Conservation (phyloP, 2,888 invertebrate species). For the Beris morrisii region DNA sequence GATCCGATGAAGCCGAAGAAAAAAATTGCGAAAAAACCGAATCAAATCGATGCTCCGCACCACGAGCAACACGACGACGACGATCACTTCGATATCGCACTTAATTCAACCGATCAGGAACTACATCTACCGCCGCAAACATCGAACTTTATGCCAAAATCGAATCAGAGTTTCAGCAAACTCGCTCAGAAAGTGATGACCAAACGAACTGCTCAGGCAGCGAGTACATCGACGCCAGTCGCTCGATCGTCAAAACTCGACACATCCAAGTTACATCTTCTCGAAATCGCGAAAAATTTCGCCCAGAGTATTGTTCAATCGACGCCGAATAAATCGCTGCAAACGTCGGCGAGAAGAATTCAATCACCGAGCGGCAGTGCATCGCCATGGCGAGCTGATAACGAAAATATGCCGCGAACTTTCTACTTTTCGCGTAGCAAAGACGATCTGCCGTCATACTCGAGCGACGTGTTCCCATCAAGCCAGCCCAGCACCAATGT, state of each 20-base stretch:
- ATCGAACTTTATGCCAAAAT: too few relatives aligned
- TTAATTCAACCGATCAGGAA: too few relatives aligned
- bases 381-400: conserved; percentile 52
- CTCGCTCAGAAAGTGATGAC: conserved; percentile 48
- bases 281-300: conserved; percentile 46
- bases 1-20: not conserved
- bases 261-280: conserved; percentile 36
- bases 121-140: conserved; percentile 1
- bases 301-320: conserved; percentile 42
- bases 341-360: not conserved
- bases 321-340: conserved; percentile 45
- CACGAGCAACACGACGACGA: not conserved
- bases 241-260: conserved; percentile 31
- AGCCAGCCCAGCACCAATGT: conserved; percentile 37
- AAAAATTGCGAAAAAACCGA: not conserved
- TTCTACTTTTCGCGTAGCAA: conserved; percentile 49
- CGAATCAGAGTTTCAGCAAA: conserved; percentile 43
- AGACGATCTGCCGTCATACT: conserved; percentile 51
- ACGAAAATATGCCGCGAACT: conserved; percentile 45
- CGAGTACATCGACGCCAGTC: conserved; percentile 34
- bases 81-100: conserved; percentile 9
- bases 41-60: not conserved
- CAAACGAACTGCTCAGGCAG: conserved; percentile 43
- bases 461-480: conserved; percentile 49
- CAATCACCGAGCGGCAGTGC: conserved; percentile 20